Conservation (phyloP, 2,888 invertebrate species). For the Pelosia muscerda region DNA sequence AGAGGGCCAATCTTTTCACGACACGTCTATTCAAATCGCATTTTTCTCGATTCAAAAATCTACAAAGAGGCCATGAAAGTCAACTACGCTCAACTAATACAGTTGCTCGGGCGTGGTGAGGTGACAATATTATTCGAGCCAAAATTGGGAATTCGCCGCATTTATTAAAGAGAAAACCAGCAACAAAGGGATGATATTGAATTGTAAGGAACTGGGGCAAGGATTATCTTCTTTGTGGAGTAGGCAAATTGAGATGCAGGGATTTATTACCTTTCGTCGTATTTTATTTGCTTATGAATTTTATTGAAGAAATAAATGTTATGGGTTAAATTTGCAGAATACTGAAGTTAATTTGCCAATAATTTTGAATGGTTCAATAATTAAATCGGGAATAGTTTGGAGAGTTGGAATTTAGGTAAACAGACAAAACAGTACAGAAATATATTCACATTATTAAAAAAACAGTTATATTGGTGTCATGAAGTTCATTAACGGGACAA, state of each 20-base stretch:
- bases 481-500: too few relatives aligned
- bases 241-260: constrained; percentile 35
- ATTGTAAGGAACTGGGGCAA: constrained; percentile 74
- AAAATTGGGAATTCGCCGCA: constrained; percentile 80
- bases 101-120: constrained; percentile 55
- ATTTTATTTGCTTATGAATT: constrained; percentile 3
- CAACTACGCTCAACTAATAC: constrained; percentile 57
- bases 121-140: constrained; percentile 84
- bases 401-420: too few relatives aligned
- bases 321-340: neutral
- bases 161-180: constrained; percentile 85
- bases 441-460: too few relatives aligned
- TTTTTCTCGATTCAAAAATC: constrained; percentile 52
- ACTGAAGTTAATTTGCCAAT: neutral
- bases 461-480: too few relatives aligned
- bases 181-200: constrained; percentile 86
- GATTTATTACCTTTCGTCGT: constrained; percentile 4
- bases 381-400: too few relatives aligned
- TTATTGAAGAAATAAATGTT: neutral
- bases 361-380: too few relatives aligned
- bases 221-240: constrained; percentile 55
- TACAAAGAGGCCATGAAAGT: constrained; percentile 62
- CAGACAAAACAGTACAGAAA: too few relatives aligned
- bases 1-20: constrained; percentile 22
- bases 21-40: constrained; percentile 51